Percentiles rank a stretch among this genome's conserved stretches.
Evolutionary conservation across 2,113 vertebrate genomes (phyloP).

Genomic region (Microtus oregoni): DNA sequence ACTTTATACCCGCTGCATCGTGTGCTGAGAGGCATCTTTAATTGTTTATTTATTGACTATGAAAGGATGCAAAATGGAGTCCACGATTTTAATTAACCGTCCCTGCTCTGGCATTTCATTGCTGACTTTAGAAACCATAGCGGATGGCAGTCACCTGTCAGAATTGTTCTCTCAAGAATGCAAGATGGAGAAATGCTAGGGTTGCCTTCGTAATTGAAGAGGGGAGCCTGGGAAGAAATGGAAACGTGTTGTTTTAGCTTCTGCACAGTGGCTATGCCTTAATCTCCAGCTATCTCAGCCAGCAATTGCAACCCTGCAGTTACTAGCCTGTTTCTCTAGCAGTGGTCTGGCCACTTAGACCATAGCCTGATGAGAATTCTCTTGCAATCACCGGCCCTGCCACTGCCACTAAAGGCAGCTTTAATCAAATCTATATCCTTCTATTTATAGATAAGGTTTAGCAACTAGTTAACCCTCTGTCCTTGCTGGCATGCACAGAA

Average conservation of each 20-base stretch:
- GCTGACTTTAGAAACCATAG: conserved; percentile 70
- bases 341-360: background rate
- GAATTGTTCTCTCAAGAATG: conserved; percentile 58
- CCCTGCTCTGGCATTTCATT: conserved; percentile 75
- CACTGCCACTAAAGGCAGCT: background rate
- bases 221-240: background rate
- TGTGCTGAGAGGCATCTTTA: conserved; percentile 71
- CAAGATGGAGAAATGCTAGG: conserved; percentile 60
- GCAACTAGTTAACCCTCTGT: background rate
- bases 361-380: background rate
- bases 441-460: background rate
- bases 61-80: conserved; percentile 65
- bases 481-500: background rate
- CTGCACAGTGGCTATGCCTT: background rate
- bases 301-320: background rate
- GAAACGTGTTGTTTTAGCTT: background rate
- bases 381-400: background rate
- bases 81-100: conserved; percentile 73
- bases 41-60: conserved; percentile 66
- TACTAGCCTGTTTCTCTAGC: background rate
- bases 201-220: conserved; percentile 63
- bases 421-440: background rate
- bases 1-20: conserved; percentile 61
- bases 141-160: conserved; percentile 69
- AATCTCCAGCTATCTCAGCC: background rate